A percentile compares a stretch with the other conserved stretches of the same genome.
phyloP scores from a whole-genome alignment of 2,888 invertebrate genomes.

The Bibio marci region DNA sequence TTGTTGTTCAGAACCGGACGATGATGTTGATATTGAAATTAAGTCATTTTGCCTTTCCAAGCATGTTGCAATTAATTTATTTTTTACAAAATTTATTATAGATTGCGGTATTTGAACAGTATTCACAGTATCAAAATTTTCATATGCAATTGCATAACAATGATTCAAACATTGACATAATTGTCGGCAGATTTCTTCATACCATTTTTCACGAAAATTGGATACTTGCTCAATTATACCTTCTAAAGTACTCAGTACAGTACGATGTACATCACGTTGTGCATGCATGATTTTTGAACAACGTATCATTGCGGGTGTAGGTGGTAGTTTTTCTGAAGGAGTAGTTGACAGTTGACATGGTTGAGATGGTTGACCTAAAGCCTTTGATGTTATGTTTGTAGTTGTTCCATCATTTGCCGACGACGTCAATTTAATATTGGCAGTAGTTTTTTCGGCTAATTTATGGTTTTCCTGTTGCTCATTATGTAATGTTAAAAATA shows the following conservation, averaged over 20 bases:
- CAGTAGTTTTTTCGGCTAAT: conserved; percentile 45
- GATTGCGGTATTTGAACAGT: conserved; percentile 90
- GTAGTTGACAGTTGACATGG: neutral
- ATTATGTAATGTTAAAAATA: conserved; percentile 83
- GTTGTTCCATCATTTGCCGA: neutral
- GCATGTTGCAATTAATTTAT: conserved; percentile 66
- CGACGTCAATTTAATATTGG: conserved; percentile 23
- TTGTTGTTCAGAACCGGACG: conserved; percentile 79
- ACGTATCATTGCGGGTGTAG: conserved; percentile 89
- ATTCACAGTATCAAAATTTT: conserved; percentile 74
- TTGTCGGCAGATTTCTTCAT: conserved; percentile 88
- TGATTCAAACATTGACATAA: conserved; percentile 83
- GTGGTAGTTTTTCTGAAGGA: conserved; percentile 49
- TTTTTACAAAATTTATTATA: conserved; percentile 88
- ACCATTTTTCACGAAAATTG: conserved; percentile 96
- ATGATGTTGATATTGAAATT: no score
- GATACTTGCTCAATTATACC: conserved; percentile 95
- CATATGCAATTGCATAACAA: conserved; percentile 91
- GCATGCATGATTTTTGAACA: conserved; percentile 95
- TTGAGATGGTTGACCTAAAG: neutral
- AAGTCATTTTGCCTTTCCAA: conserved; percentile 22
- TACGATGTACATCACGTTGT: conserved; percentile 90
- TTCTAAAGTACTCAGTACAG: conserved; percentile 82
- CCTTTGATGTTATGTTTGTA: neutral
- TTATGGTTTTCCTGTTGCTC: conserved; percentile 72